Base-by-base conservation (phyloP, 1,140 invertebrate genomes). In the Phymorhynchus buccinoides region DNA sequence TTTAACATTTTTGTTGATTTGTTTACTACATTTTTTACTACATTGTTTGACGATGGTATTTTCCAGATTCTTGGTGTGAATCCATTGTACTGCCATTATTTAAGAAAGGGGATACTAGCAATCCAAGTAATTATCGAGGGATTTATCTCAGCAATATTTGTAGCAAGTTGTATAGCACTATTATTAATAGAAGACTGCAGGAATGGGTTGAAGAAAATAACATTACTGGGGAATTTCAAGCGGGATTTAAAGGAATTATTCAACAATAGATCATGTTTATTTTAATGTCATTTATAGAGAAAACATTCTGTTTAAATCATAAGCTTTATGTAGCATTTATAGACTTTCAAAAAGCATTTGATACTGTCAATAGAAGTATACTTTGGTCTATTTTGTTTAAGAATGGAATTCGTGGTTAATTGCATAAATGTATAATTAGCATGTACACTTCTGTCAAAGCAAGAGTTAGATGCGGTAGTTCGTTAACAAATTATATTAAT, bases 211-310 rank as follows among this genome's bases (percentile, higher is more conserved):
- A 9, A 18, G n/a, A n/a, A n/a, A n/a, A n/a, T n/a, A 48, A 48
- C 44, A 48, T 48, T 9, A 48, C 44, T 48, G 44, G 44, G 6
- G 44, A 48, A 48, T 48, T 48, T 48, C 44, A 48, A 48, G 44
- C 44, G 18, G 6, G 44, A 18, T 48, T 48, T 48, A 48, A 48
- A 48, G 44, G 44, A 48, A 9, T 48, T 48, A 48, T 48, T 6
- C 44, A 48, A 48, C 44, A 48, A 48, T 48, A 9, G 44, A 48
- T 48, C 44, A 37, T 30, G 68, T 73, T 73, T 27, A 32, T 27
- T 73, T 73, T 32, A 32, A 73, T 73, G 37, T 73, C 30, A 14
- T 73, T 73, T 39, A 27, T 73, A 14, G 71, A 73, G 37, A 73
- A 73, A n/a, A 12, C 12, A n/a, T 32, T 73, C n/a, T 0, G 30